These are phyloP conservation scores for Pseudochirops corinnae DNA, from an alignment of 2,797 vertebrate genomes.

Conservation along the genomic window DNA sequence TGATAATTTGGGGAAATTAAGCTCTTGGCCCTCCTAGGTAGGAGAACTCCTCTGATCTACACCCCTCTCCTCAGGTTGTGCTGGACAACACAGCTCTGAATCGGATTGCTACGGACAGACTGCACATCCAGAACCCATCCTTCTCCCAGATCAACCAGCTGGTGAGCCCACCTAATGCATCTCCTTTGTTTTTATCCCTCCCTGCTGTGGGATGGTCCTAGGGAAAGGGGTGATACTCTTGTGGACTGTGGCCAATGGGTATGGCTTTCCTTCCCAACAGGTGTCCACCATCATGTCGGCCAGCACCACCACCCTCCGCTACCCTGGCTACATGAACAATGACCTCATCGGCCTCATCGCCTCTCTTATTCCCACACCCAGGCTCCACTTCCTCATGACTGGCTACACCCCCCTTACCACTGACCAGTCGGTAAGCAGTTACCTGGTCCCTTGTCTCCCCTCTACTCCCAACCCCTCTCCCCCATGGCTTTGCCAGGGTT, in stretches of 20 bases:
- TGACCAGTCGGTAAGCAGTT: slow-evolving; percentile 93
- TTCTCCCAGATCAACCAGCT: slow-evolving; percentile 99
- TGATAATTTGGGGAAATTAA: background rate
- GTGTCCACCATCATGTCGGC: slow-evolving; percentile 99
- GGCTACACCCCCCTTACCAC: slow-evolving; percentile 72
- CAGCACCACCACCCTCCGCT: slow-evolving; percentile 96
- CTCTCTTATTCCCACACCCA: slow-evolving; percentile 95
- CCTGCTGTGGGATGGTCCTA: background rate
- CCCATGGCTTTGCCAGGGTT: background rate
- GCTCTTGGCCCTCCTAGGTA: slow-evolving; percentile 2
- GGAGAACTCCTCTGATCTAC: background rate
- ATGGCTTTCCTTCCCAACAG: slow-evolving; percentile 78
- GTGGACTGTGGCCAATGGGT: background rate
- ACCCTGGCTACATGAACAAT: slow-evolving; percentile 98
- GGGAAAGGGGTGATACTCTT: slow-evolving; percentile 77
- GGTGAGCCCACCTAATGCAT: slow-evolving; percentile 88
- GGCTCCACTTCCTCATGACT: slow-evolving; percentile 98
- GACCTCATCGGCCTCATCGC: slow-evolving; percentile 97
- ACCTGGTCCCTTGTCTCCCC: background rate
- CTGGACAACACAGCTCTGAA: slow-evolving; percentile 97
- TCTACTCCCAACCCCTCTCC: background rate
- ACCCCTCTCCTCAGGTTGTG: slow-evolving; percentile 89
- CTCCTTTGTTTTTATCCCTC: background rate
- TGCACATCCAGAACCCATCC: slow-evolving; percentile 97
- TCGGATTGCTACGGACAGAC: slow-evolving; percentile 95